phyloP scores from a whole-genome alignment of 1,140 invertebrate species.

The Onthophagus taurus region DNA sequence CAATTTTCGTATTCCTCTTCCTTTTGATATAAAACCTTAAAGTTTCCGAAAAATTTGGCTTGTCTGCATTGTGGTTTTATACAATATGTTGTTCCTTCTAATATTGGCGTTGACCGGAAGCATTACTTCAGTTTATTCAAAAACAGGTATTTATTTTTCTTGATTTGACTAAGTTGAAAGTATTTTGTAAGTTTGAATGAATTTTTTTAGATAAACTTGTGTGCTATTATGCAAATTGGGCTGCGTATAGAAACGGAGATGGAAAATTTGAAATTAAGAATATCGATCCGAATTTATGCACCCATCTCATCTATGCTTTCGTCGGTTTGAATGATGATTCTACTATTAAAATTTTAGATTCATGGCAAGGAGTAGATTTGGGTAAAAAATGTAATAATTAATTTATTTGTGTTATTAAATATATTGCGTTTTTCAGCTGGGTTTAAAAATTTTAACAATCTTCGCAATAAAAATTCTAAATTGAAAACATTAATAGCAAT shows the following conservation, averaged over 20 bases:
- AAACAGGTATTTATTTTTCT: too few species aligned
- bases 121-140: too few species aligned
- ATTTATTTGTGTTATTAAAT: too few species aligned
- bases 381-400: slow-evolving; percentile 15
- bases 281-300: slow-evolving; percentile 60
- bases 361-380: slow-evolving; percentile 48
- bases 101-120: too few species aligned
- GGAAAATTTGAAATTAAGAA: slow-evolving; percentile 56
- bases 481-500: slow-evolving; percentile 58
- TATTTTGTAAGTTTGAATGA: too few species aligned
- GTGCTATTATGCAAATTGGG: slow-evolving; percentile 69
- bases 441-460: slow-evolving; percentile 40
- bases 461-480: slow-evolving; percentile 48
- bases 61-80: too few species aligned
- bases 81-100: too few species aligned
- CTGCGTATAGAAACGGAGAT: slow-evolving; percentile 52
- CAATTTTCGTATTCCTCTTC: too few species aligned
- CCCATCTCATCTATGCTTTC: slow-evolving; percentile 66
- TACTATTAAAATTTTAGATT: slow-evolving; percentile 48
- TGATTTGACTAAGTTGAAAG: too few species aligned
- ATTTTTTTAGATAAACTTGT: slow-evolving; percentile 36
- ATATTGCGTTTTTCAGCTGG: too few species aligned
- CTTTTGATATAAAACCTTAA: too few species aligned
- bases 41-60: too few species aligned
- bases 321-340: slow-evolving; percentile 45